Conservation (phyloP, 2,797 vertebrate species). For the Furcifer pardalis region DNA sequence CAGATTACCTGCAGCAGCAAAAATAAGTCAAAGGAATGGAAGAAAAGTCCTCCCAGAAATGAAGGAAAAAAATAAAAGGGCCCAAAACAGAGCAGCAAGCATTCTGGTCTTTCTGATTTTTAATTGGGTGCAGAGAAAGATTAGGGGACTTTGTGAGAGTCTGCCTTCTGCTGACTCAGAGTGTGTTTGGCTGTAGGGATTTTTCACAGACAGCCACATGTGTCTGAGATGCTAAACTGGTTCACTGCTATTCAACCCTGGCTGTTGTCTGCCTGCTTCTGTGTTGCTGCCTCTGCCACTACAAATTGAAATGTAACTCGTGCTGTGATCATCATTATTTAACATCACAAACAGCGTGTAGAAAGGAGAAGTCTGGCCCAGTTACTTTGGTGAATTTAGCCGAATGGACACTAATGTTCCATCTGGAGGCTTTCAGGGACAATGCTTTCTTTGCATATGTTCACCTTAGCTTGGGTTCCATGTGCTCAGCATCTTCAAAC, state of each 20-base stretch:
- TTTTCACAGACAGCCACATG: conserved; percentile 19
- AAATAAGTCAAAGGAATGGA: too few species aligned
- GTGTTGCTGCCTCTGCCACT: background rate
- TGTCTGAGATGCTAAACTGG: conserved; percentile 14
- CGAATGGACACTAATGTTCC: conserved; percentile 21
- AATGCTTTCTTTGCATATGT: conserved; percentile 22
- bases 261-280: background rate
- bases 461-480: conserved; percentile 11
- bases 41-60: too few species aligned
- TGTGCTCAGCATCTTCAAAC: conserved; percentile 16
- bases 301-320: conserved; percentile 32
- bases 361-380: conserved; percentile 27
- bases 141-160: conserved; percentile 7
- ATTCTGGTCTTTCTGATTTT: conserved; percentile 1
- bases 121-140: conserved; percentile 11
- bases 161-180: background rate
- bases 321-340: conserved; percentile 27
- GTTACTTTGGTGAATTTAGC: conserved; percentile 24
- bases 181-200: conserved; percentile 7
- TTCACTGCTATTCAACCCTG: conserved; percentile 8
- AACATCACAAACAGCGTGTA: conserved; percentile 14
- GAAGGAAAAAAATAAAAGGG: too few species aligned
- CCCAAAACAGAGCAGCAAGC: too few species aligned
- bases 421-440: conserved; percentile 11
- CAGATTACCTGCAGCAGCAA: too few species aligned